Percentiles rank a stretch among this genome's conserved stretches.
Conservation (phyloP, 2,113 vertebrate species). For the Tetraodon nigroviridis region DNA sequence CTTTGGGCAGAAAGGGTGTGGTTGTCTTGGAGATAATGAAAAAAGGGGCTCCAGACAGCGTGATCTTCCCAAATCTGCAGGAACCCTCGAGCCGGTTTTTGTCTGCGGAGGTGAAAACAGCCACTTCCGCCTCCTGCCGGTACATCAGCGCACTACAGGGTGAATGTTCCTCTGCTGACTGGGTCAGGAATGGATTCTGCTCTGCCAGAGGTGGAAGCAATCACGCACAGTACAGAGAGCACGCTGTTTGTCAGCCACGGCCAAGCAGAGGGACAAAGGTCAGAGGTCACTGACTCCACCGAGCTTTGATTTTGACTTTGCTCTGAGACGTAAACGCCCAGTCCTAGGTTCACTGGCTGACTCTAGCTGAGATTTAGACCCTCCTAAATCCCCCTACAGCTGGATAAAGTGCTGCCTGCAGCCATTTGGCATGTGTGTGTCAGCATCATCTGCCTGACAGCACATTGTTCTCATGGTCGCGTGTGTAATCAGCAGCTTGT, state of each 20-base stretch:
- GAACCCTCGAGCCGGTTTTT: neutral
- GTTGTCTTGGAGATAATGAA: constrained; percentile 16
- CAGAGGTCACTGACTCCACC: neutral
- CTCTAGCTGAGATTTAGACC: constrained; percentile 6
- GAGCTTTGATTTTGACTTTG: constrained; percentile 14
- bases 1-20: constrained; percentile 1
- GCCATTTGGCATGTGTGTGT: constrained; percentile 9
- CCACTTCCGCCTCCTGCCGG: constrained; percentile 56
- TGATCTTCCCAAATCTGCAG: too few relatives aligned
- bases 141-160: constrained; percentile 8
- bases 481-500: constrained; percentile 32
- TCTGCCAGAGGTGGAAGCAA: neutral
- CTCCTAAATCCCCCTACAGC: neutral
- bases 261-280: constrained; percentile 38
- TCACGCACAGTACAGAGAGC: neutral
- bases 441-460: too few relatives aligned
- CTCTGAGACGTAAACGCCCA: constrained; percentile 13
- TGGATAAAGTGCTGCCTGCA: constrained; percentile 19
- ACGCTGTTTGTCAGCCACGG: constrained; percentile 15
- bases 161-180: neutral
- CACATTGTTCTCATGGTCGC: neutral
- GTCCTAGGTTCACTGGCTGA: constrained; percentile 5
- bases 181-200: constrained; percentile 16
- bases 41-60: constrained; percentile 22
- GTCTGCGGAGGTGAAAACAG: neutral